phyloP scores from a whole-genome alignment of 2,113 vertebrate genomes.

The Excalfactoria chinensis region DNA sequence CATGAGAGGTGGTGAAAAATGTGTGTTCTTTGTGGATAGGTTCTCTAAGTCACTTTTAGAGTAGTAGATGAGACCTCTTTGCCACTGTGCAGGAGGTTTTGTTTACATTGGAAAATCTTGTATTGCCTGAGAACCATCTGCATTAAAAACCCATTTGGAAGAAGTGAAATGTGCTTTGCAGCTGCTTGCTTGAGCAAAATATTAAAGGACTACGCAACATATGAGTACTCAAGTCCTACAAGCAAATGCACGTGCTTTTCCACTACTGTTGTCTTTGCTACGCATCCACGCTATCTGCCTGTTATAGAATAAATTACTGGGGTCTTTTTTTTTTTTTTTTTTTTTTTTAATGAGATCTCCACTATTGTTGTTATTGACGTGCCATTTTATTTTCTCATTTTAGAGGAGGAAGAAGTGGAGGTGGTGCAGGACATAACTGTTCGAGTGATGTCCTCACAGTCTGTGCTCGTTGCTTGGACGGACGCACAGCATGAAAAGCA shows the following conservation, averaged over 20 bases:
- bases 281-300: background rate
- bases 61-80: background rate
- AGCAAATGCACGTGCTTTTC: background rate
- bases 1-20: background rate
- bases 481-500: constrained; percentile 89
- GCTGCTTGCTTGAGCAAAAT: background rate
- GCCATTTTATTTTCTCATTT: constrained; percentile 46
- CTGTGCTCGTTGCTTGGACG: constrained; percentile 93
- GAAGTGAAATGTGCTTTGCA: background rate
- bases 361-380: background rate
- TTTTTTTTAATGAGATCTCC: background rate
- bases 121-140: background rate
- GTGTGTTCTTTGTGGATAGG: background rate
- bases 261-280: background rate
- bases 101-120: background rate
- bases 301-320: background rate
- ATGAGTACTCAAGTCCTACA: background rate
- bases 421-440: constrained; percentile 88
- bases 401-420: constrained; percentile 88
- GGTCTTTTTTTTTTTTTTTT: background rate
- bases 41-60: background rate
- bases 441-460: constrained; percentile 95
- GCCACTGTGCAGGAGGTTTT: background rate
- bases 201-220: background rate
- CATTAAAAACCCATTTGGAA: background rate